These are phyloP conservation scores for Drosophila lacicola DNA, from an alignment of 2,888 invertebrate species.

Conservation along the genomic window DNA sequence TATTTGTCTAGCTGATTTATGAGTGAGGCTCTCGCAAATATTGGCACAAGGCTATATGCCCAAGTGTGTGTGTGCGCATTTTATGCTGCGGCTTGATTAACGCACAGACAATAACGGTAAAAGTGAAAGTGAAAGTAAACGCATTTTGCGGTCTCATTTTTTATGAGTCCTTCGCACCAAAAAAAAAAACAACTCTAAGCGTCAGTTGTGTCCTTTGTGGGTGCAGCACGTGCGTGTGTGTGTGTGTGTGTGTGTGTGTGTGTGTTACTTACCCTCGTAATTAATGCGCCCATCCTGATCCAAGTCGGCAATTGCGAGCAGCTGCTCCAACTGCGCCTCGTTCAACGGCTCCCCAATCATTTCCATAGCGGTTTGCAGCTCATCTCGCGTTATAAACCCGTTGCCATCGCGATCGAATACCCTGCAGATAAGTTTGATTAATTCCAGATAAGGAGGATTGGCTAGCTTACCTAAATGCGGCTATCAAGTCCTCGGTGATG, in stretches of 20 bases:
- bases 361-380: constrained; percentile 91
- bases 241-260: constrained; percentile 2
- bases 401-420: constrained; percentile 96
- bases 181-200: constrained; percentile 1
- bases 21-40: constrained; percentile 63
- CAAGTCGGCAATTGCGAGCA: constrained; percentile 90
- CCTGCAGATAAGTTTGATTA: constrained; percentile 82
- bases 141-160: constrained; percentile 29
- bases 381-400: constrained; percentile 94
- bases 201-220: constrained; percentile 52
- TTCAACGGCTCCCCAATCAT: constrained; percentile 92
- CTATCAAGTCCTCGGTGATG: constrained; percentile 91
- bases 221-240: background rate
- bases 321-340: constrained; percentile 90
- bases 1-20: constrained; percentile 76
- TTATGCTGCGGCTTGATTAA: constrained; percentile 70
- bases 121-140: constrained; percentile 34
- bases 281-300: constrained; percentile 93
- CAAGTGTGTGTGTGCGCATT: constrained; percentile 18
- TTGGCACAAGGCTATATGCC: constrained; percentile 57
- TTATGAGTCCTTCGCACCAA: constrained; percentile 45
- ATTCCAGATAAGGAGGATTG: too few species aligned
- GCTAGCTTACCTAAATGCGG: constrained; percentile 90
- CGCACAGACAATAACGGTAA: constrained; percentile 32
- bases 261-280: constrained; percentile 89